A percentile compares a stretch with the other conserved stretches of the same genome.
These are phyloP conservation scores for Euplexia lucipara DNA, from an alignment of 2,888 invertebrate species.

Conservation along the genomic window DNA sequence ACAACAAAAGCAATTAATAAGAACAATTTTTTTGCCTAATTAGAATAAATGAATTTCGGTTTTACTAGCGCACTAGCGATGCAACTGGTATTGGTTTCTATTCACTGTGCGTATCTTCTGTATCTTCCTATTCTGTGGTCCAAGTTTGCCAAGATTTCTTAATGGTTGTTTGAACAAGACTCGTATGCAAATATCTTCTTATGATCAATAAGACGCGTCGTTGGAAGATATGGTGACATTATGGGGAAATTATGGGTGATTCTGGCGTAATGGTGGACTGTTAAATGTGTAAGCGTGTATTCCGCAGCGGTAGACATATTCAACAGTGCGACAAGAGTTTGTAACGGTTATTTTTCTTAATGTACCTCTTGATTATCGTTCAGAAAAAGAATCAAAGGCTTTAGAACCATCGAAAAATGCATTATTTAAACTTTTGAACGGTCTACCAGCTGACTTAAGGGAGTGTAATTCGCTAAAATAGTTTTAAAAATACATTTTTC, in stretches of 20 bases:
- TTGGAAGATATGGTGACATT: conserved; percentile 42
- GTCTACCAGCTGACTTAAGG: too few relatives aligned
- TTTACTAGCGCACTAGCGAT: neutral
- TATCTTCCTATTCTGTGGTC: neutral
- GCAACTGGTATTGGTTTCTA: neutral
- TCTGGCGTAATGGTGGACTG: conserved; percentile 37
- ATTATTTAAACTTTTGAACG: too few relatives aligned
- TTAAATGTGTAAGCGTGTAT: conserved; percentile 13
- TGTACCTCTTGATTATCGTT: neutral
- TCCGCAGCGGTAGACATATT: conserved; percentile 11
- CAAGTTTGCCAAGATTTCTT: conserved; percentile 45
- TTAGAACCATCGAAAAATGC: too few relatives aligned
- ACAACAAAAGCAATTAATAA: too few relatives aligned
- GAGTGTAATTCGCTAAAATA: too few relatives aligned
- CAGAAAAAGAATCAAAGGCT: too few relatives aligned
- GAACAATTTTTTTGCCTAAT: too few relatives aligned
- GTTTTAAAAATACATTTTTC: too few relatives aligned
- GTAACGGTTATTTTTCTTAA: conserved; percentile 5
- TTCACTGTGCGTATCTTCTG: conserved; percentile 4
- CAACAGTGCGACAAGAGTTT: conserved; percentile 20
- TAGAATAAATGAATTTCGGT: too few relatives aligned
- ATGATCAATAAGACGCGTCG: conserved; percentile 56
- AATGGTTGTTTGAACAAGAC: conserved; percentile 53
- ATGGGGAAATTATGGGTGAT: conserved; percentile 42
- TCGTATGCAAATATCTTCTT: conserved; percentile 54